These are phyloP conservation scores for Phaethornis superciliosus DNA, from an alignment of 2,113 vertebrate species.

Conservation along the genomic window DNA sequence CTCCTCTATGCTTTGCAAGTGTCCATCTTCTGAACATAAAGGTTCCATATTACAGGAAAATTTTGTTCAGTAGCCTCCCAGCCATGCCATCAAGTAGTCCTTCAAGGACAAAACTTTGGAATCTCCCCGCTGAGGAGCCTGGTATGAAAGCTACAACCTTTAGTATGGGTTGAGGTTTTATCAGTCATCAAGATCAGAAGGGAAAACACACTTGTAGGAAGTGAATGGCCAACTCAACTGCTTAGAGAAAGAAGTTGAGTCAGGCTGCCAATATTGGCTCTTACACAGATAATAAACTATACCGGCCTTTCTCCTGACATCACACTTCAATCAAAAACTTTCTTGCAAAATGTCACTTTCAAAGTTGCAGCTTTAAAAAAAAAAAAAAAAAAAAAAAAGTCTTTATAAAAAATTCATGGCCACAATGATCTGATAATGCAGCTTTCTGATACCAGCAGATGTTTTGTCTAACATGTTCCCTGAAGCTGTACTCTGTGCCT, in stretches of 20 bases:
- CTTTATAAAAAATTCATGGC: constrained; percentile 90
- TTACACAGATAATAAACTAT: constrained; percentile 54
- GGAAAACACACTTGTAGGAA: background rate
- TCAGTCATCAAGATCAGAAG: background rate
- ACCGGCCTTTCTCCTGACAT: constrained; percentile 75
- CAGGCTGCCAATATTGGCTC: background rate
- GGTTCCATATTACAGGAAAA: background rate
- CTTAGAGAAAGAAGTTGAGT: constrained; percentile 15
- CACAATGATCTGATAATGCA: constrained; percentile 86
- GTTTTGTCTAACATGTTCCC: constrained; percentile 91
- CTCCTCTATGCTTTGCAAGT: background rate
- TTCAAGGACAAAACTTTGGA: background rate
- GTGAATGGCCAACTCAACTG: background rate
- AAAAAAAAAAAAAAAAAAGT: constrained; percentile 63
- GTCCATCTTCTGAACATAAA: background rate
- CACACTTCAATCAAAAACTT: constrained; percentile 79
- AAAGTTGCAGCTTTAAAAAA: constrained; percentile 77
- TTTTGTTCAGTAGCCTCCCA: background rate
- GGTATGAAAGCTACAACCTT: background rate
- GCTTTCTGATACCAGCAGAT: constrained; percentile 90
- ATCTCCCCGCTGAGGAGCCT: background rate
- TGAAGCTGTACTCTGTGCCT: constrained; percentile 84
- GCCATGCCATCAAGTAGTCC: background rate
- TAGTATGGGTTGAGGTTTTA: background rate
- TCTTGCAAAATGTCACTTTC: constrained; percentile 82